Conservation (phyloP, 2,888 invertebrate species). For the Mesorhabditis sp. region DNA sequence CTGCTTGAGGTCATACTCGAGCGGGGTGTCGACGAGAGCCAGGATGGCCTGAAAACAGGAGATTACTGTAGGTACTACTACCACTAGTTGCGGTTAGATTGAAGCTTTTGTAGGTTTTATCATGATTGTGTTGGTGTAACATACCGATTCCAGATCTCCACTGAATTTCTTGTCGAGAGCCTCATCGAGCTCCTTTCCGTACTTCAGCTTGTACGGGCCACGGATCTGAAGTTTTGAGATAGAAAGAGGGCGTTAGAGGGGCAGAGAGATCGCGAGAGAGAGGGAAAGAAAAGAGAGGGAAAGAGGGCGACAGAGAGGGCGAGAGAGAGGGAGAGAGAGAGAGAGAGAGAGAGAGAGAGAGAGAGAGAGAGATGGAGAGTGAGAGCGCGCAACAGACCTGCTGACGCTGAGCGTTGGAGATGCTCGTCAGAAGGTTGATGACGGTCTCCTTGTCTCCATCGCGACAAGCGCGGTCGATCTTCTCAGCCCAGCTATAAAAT, state of each 20-base stretch:
- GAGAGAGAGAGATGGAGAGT: too few species aligned
- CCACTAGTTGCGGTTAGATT: not conserved
- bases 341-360: too few species aligned
- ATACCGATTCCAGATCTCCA: conserved; percentile 29
- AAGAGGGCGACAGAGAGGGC: too few species aligned
- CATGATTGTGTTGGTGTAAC: not conserved
- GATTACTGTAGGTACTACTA: not conserved
- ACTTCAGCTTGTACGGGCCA: conserved; percentile 42
- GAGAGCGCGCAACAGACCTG: conserved; percentile 64
- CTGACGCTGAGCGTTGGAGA: conserved; percentile 79
- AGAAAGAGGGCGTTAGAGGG: not conserved
- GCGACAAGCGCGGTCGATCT: conserved; percentile 38
- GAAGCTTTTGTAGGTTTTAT: not conserved
- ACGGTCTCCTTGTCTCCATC: conserved; percentile 40
- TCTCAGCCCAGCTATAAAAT: conserved; percentile 26
- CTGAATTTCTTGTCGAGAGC: conserved; percentile 40
- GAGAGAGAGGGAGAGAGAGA: too few species aligned
- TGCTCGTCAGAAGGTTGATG: conserved; percentile 69
- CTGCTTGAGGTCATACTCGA: conserved; percentile 61
- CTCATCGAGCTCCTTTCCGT: conserved; percentile 38
- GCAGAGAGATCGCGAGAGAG: too few species aligned
- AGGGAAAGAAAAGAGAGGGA: too few species aligned
- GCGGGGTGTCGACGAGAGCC: conserved; percentile 56
- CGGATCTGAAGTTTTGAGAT: conserved; percentile 18
- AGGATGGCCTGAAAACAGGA: conserved; percentile 32